Evolutionary conservation across 2,113 vertebrate genomes (phyloP).

Genomic region (Stigmatopora argus): DNA sequence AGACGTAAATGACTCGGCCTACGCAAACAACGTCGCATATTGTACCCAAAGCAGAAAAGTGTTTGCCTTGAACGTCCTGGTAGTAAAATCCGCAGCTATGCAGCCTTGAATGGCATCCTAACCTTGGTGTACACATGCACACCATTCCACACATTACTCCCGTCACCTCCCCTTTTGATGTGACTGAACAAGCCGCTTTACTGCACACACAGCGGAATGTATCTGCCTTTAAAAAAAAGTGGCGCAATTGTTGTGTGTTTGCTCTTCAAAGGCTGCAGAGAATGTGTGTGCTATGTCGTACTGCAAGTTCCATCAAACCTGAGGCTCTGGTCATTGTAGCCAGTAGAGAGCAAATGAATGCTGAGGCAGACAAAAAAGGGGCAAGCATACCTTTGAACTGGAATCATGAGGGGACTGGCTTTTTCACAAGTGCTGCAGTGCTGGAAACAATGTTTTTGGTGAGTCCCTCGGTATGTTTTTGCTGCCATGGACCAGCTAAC

Average conservation of each 20-base stretch:
- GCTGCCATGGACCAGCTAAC: constrained; percentile 46
- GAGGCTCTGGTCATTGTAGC: constrained; percentile 58
- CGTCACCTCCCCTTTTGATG: constrained; percentile 60
- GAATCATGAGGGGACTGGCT: constrained; percentile 67
- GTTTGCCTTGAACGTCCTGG: constrained; percentile 35
- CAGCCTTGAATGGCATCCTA: constrained; percentile 61
- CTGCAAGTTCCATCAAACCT: constrained; percentile 68
- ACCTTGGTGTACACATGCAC: constrained; percentile 52
- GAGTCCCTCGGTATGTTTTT: constrained; percentile 53
- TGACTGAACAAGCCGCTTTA: constrained; percentile 60
- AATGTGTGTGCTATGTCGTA: constrained; percentile 37
- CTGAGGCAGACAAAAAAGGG: constrained; percentile 66
- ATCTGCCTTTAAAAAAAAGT: constrained; percentile 18
- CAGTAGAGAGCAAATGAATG: constrained; percentile 49
- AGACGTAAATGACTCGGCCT: neutral
- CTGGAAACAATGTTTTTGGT: constrained; percentile 65
- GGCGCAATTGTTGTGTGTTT: constrained; percentile 32
- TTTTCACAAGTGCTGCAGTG: constrained; percentile 70
- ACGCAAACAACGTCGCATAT: neutral
- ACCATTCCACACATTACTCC: constrained; percentile 65
- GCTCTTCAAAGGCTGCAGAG: constrained; percentile 67
- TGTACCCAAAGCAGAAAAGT: constrained; percentile 28
- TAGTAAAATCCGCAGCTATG: constrained; percentile 49
- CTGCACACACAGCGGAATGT: constrained; percentile 50
- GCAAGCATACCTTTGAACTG: constrained; percentile 66